Evolutionary conservation across 2,113 vertebrate species (phyloP).

Genomic region (Dolichallabes microphthalmus): DNA sequence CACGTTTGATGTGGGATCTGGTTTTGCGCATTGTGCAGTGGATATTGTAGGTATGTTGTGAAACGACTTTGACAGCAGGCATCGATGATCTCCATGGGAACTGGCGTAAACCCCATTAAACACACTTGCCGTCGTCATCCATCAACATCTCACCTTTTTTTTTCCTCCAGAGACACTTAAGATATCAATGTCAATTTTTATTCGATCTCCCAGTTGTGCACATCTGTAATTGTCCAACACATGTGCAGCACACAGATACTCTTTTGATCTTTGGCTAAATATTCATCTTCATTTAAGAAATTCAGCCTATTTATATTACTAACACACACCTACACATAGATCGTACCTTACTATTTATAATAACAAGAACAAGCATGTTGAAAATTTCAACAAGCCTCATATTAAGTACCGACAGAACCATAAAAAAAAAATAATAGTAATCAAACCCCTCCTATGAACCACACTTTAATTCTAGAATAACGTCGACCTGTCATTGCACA

Average conservation of each 20-base stretch:
- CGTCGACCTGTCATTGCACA: neutral
- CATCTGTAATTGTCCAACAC: conserved; percentile 32
- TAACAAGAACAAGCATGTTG: neutral
- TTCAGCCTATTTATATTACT: no score
- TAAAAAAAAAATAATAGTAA: neutral
- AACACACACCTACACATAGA: neutral
- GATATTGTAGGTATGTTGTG: conserved; percentile 35
- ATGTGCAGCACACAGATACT: conserved; percentile 29
- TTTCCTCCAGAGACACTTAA: conserved; percentile 37
- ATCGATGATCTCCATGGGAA: conserved; percentile 43
- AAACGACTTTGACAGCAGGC: conserved; percentile 38
- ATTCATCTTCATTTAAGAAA: neutral
- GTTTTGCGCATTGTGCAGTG: conserved; percentile 55
- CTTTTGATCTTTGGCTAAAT: conserved; percentile 46
- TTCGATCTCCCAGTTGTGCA: conserved; percentile 63
- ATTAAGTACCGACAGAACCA: neutral
- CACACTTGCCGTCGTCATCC: conserved; percentile 31
- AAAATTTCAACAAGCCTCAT: neutral
- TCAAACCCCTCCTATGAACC: neutral
- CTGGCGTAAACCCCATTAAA: conserved; percentile 40
- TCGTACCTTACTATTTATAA: neutral
- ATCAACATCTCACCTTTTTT: neutral
- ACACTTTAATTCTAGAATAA: neutral
- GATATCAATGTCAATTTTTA: conserved; percentile 60
- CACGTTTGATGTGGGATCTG: conserved; percentile 52